These are phyloP conservation scores for Ischnura elegans DNA, from an alignment of 2,888 invertebrate genomes.

Conservation along the genomic window DNA sequence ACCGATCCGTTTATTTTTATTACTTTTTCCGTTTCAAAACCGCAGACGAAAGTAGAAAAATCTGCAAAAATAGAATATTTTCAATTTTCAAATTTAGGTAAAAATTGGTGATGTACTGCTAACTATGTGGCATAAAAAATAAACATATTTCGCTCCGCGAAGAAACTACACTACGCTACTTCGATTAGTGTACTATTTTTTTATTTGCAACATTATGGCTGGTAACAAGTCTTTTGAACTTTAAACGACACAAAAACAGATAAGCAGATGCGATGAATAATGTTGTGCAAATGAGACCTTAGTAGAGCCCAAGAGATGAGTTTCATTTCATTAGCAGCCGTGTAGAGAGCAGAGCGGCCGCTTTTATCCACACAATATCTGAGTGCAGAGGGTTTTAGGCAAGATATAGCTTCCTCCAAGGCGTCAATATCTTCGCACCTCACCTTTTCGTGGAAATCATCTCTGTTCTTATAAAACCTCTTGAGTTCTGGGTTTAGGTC, in stretches of 20 bases:
- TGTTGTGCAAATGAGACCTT: too few species aligned
- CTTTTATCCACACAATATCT: not conserved
- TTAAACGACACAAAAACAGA: too few species aligned
- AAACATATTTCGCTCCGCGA: too few species aligned
- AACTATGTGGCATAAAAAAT: too few species aligned
- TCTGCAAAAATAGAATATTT: not conserved
- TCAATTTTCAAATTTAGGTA: too few species aligned
- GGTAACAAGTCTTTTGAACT: too few species aligned
- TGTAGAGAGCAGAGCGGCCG: not conserved
- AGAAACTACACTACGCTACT: too few species aligned
- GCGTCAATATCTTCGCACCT: not conserved
- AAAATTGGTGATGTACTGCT: too few species aligned
- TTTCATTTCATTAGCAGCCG: not conserved
- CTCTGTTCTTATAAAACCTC: not conserved
- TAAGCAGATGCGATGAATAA: too few species aligned
- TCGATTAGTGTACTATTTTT: too few species aligned
- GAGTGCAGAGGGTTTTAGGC: not conserved
- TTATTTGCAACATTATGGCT: too few species aligned
- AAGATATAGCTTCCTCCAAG: not conserved
- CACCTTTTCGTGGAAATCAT: not conserved
- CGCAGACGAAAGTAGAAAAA: not conserved
- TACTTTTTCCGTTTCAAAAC: not conserved
- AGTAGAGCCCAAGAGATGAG: not conserved
- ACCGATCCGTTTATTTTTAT: not conserved
- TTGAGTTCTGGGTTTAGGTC: not conserved